phyloP scores from a whole-genome alignment of 2,113 vertebrate genomes.

The Nesoenas mayeri region DNA sequence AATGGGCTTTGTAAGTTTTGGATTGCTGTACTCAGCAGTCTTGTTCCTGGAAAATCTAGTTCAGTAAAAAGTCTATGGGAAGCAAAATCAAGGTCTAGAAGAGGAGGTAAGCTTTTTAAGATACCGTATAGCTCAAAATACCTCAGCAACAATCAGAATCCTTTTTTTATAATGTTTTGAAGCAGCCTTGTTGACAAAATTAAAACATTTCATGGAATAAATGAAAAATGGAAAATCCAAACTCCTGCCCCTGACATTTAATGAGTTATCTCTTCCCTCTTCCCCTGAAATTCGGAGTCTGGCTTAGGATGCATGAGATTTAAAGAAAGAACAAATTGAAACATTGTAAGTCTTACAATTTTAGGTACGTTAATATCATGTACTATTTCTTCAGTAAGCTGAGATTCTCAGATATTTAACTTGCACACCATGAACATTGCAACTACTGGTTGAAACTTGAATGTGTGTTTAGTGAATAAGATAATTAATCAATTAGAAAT shows the following conservation, averaged over 20 bases:
- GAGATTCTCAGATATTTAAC: background rate
- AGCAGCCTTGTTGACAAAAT: background rate
- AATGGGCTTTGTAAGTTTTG: background rate
- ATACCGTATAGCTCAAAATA: background rate
- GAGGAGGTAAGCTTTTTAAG: background rate
- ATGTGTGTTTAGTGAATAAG: background rate
- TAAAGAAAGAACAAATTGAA: background rate
- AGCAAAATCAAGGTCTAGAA: background rate
- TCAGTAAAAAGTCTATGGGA: background rate
- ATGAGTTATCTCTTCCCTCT: background rate
- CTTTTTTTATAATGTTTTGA: background rate
- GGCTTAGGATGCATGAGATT: background rate
- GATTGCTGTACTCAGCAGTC: background rate
- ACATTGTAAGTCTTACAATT: background rate
- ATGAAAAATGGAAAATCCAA: background rate
- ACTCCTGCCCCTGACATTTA: background rate
- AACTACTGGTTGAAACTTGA: background rate
- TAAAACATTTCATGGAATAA: background rate
- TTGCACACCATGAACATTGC: background rate
- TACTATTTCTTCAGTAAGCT: background rate
- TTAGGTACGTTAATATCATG: accelerated
- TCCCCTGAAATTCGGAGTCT: background rate
- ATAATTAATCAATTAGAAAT: background rate
- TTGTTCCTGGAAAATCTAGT: background rate
- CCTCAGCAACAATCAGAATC: background rate